These are phyloP conservation scores for Anseranas semipalmata DNA, from an alignment of 2,113 vertebrate genomes.

Conservation along the genomic window DNA sequence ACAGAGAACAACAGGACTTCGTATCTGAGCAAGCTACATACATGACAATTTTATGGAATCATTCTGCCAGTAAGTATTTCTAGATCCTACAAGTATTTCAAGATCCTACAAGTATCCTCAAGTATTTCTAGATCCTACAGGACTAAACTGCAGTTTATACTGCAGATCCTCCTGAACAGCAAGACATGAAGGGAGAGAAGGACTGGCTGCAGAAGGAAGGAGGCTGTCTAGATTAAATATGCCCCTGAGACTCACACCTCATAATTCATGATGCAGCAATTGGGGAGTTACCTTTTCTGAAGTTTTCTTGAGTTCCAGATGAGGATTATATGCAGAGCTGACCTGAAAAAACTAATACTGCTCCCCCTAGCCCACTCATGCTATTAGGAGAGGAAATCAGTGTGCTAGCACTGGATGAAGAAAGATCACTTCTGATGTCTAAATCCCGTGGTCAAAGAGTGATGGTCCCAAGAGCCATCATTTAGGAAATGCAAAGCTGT, in stretches of 20 bases:
- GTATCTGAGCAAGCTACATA: not conserved
- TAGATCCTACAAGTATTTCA: not conserved
- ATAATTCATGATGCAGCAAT: not conserved
- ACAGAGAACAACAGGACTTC: not conserved
- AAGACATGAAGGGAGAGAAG: not conserved
- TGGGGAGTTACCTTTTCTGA: not conserved
- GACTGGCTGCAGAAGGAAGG: not conserved
- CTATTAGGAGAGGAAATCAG: not conserved
- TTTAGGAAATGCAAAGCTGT: not conserved
- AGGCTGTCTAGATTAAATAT: not conserved
- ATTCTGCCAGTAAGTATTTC: not conserved
- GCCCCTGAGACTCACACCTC: not conserved
- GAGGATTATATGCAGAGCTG: not conserved
- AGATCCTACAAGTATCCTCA: not conserved
- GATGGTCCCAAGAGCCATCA: not conserved
- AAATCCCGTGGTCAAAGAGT: not conserved
- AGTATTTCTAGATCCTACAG: not conserved
- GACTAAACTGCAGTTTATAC: too few species aligned
- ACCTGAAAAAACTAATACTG: not conserved
- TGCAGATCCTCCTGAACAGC: not conserved
- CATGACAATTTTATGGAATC: not conserved
- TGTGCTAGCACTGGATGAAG: not conserved
- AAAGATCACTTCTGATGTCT: not conserved
- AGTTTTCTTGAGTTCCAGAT: not conserved
- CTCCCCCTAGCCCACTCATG: not conserved